A percentile compares a stretch with the other conserved stretches of the same genome.
Evolutionary conservation across 2,113 vertebrate species (phyloP).

Genomic region (Myrmophylax atrothorax): DNA sequence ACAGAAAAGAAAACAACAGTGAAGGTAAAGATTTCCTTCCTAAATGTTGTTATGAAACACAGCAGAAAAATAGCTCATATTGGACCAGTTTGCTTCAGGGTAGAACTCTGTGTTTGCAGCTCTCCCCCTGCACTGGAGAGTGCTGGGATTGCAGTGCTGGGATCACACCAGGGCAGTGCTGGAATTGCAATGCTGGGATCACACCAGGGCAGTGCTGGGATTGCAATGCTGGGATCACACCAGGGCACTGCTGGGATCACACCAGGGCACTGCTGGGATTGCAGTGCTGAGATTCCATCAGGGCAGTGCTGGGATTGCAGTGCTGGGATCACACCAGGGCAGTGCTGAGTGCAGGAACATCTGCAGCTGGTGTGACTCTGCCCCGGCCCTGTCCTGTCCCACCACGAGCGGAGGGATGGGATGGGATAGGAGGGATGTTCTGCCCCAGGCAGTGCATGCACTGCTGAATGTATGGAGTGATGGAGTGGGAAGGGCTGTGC

Average conservation of each 20-base stretch:
- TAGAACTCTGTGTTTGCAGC: neutral
- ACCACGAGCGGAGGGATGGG: neutral
- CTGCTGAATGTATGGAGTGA: rapidly evolving
- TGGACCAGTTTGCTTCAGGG: neutral
- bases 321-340: neutral
- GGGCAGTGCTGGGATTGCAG: no score
- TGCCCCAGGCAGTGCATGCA: neutral
- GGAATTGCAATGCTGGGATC: neutral
- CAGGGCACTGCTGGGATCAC: neutral
- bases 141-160: neutral
- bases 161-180: neutral
- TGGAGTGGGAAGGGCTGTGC: neutral
- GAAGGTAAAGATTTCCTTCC: conserved; percentile 79
- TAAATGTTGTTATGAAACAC: neutral
- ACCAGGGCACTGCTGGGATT: no score
- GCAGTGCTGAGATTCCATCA: no score
- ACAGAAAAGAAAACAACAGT: conserved; percentile 97
- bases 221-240: neutral
- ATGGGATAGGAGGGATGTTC: neutral
- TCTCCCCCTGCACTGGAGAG: neutral
- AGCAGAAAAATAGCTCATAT: neutral
- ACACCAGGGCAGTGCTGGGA: neutral
- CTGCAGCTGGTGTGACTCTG: neutral
- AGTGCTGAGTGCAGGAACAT: neutral
- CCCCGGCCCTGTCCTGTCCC: neutral